Evolutionary conservation across 2,888 invertebrate species (phyloP).

Genomic region (Amaurobius ferox): DNA sequence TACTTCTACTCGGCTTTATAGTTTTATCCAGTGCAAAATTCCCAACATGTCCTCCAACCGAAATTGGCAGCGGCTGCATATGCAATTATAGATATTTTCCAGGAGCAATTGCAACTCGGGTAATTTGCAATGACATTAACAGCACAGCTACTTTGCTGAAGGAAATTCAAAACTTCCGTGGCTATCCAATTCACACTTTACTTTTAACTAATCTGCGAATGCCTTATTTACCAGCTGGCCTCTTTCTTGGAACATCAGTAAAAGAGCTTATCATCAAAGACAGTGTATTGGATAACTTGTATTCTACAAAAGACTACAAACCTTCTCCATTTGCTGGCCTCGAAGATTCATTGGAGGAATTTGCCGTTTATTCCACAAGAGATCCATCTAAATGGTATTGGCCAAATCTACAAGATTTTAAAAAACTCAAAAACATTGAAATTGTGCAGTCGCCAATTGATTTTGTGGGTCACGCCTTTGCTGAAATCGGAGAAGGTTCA

Average conservation of each 20-base stretch:
- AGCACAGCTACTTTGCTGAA: neutral
- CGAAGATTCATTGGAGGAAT: constrained; percentile 28
- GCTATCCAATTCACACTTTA: constrained; percentile 21
- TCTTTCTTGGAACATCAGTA: constrained; percentile 19
- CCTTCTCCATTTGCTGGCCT: constrained; percentile 54
- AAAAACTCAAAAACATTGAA: constrained; percentile 10
- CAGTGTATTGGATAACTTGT: constrained; percentile 14
- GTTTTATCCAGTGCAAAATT: neutral
- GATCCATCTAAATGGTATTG: constrained; percentile 33
- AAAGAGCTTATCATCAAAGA: constrained; percentile 5
- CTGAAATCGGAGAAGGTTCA: constrained; percentile 47
- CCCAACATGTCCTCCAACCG: neutral
- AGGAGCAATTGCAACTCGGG: neutral
- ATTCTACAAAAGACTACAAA: neutral
- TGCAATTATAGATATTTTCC: neutral
- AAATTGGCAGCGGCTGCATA: neutral
- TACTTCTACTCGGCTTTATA: neutral
- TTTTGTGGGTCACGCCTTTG: constrained; percentile 38
- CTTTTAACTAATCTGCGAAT: neutral
- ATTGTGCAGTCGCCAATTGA: constrained; percentile 24
- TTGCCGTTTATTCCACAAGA: neutral
- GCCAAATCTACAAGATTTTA: constrained; percentile 37
- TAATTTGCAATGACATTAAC: constrained; percentile 7
- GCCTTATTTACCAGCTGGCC: constrained; percentile 35
- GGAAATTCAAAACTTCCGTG: constrained; percentile 32